Conservation (phyloP, 2,888 invertebrate genomes). For the Glaucopsyche alexis region DNA sequence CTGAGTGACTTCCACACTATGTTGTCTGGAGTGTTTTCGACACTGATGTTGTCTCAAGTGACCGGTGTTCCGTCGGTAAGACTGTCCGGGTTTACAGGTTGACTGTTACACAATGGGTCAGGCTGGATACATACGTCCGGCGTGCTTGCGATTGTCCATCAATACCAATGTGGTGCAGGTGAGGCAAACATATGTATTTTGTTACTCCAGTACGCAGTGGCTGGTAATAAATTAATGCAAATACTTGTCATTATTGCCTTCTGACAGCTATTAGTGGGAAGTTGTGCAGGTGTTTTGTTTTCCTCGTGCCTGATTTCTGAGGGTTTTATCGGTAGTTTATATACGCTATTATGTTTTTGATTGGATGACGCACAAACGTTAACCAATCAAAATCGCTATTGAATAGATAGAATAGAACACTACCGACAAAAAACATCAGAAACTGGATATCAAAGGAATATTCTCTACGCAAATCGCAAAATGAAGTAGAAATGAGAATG, state of each 20-base stretch:
- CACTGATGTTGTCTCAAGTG: neutral
- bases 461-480: neutral
- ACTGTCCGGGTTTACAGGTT: neutral
- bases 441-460: neutral
- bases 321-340: no score
- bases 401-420: no score
- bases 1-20: neutral
- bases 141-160: neutral
- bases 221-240: neutral
- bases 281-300: neutral
- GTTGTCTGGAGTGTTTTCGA: neutral
- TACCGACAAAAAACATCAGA: no score
- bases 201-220: neutral
- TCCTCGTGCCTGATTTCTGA: neutral
- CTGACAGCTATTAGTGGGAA: neutral
- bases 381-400: no score
- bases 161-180: neutral
- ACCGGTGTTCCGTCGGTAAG: neutral
- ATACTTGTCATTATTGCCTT: neutral
- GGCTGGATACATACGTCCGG: slow-evolving; percentile 16
- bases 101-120: slow-evolving; percentile 24
- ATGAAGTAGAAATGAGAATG: neutral
- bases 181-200: neutral
- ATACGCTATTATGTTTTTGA: no score
- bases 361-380: no score